Base-by-base conservation (phyloP, 2,113 vertebrate species). In the Peromyscus maniculatus region DNA sequence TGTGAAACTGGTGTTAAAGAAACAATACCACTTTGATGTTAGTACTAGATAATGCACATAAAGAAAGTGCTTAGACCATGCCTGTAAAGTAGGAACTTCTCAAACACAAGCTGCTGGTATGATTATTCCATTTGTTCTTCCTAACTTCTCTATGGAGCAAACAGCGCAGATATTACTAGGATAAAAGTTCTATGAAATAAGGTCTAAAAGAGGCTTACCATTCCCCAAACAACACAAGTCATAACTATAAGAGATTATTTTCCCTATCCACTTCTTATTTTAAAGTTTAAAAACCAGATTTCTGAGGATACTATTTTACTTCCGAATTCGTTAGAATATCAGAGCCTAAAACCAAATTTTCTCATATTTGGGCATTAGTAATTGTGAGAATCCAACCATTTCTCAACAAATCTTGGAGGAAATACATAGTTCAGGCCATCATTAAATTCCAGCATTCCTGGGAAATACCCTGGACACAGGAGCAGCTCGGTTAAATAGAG, bases 1-100 rank as follows among this genome's bases (percentile, higher is more conserved):
- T 36, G 26, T 93, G 64, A 91, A 89, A 87, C 75, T 39, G 10
- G 49, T 55, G 19, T 86, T 91, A 79, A 79, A 87, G 87, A 97
- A 89, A 57, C 46, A 75, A 49, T 84, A 66, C 22, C 15, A 75
- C 36, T 17, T 93, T 59, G 69, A 36, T 95, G 17, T 77, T 75
- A 22, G 31, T 69, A 36, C 72, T 72, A 91, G 94, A 39, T 67
- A 67, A 88, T 75, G 66, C 12, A 17, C 39, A 15, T 26, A 57
- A 84, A 74, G 22, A 59, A 59, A 43, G 31, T 8, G 31, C 80
- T 72, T 83, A 43, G 90, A 66, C 24, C 21, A n/a, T 75, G 24
- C 11, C 43, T 78, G 9, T 39, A 69, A 91, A 92, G 91, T 52
- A 88, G 69, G 71, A 87, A 66, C 74, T 82, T 26, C 36, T 96